Evolutionary conservation across 2,113 vertebrate species (phyloP).

Genomic region (Meles meles): DNA sequence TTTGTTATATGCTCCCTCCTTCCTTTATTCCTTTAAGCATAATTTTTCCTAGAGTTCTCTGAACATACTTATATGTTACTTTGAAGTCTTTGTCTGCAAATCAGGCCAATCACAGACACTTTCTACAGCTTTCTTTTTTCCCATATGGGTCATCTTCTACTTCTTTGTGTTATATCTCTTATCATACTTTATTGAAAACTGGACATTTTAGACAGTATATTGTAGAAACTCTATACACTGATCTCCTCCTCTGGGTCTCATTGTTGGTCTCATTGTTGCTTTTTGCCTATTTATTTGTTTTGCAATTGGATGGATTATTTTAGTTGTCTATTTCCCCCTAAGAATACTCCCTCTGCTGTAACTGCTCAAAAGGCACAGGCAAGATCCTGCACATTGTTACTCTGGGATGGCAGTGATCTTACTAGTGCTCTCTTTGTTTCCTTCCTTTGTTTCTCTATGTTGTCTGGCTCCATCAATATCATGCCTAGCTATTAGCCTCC

Average conservation of each 20-base stretch:
- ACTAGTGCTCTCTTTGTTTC: neutral
- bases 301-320: neutral
- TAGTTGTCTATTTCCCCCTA: neutral
- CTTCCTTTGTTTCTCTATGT: neutral
- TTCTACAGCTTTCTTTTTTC: neutral
- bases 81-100: neutral
- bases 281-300: neutral
- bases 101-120: neutral
- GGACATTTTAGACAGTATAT: neutral
- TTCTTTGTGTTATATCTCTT: neutral
- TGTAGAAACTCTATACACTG: neutral
- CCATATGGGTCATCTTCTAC: neutral
- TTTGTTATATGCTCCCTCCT: neutral
- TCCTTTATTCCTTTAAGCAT: neutral
- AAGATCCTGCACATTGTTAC: neutral
- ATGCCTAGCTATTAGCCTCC: neutral
- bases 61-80: neutral
- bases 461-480: neutral
- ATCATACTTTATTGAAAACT: neutral
- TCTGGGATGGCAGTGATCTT: neutral
- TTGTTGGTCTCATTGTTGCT: neutral
- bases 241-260: neutral
- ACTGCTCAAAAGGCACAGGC: neutral
- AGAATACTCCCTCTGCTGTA: neutral
- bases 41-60: neutral